These are phyloP conservation scores for Aeoliscus strigatus DNA, from an alignment of 2,797 vertebrate genomes.

Conservation along the genomic window DNA sequence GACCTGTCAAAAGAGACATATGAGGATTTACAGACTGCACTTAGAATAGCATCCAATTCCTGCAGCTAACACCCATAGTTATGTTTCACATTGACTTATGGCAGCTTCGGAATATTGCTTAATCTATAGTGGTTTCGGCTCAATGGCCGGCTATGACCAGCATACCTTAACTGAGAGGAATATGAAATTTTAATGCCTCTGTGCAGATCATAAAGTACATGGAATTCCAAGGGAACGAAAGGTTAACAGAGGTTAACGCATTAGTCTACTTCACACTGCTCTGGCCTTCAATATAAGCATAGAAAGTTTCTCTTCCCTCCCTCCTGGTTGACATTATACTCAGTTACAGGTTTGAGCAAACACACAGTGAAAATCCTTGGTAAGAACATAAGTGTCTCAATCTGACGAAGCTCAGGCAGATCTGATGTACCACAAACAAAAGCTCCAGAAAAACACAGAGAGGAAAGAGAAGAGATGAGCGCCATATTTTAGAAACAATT, in stretches of 20 bases:
- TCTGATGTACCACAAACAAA: slow-evolving; percentile 17
- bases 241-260: slow-evolving; percentile 32
- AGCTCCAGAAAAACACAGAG: slow-evolving; percentile 18
- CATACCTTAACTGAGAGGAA: slow-evolving; percentile 34
- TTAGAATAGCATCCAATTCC: slow-evolving; percentile 52
- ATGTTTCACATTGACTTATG: slow-evolving; percentile 12
- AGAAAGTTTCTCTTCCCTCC: slow-evolving; percentile 23
- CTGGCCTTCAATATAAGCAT: slow-evolving; percentile 28
- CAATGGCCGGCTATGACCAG: slow-evolving; percentile 11
- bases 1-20: slow-evolving; percentile 86
- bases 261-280: slow-evolving; percentile 40
- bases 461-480: slow-evolving; percentile 20
- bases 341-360: slow-evolving; percentile 18
- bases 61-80: slow-evolving; percentile 9
- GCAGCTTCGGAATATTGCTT: slow-evolving; percentile 11
- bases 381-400: slow-evolving; percentile 20
- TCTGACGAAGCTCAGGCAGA: slow-evolving; percentile 30
- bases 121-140: slow-evolving; percentile 27
- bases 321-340: slow-evolving; percentile 42
- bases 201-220: slow-evolving; percentile 37
- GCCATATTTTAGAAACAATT: slow-evolving; percentile 45
- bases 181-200: slow-evolving; percentile 40
- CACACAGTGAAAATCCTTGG: slow-evolving; percentile 33
- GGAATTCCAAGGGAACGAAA: slow-evolving; percentile 31
- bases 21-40: slow-evolving; percentile 63